Evolutionary conservation across 1,140 invertebrate genomes (phyloP).

Genomic region (Marisa cornuarietis): DNA sequence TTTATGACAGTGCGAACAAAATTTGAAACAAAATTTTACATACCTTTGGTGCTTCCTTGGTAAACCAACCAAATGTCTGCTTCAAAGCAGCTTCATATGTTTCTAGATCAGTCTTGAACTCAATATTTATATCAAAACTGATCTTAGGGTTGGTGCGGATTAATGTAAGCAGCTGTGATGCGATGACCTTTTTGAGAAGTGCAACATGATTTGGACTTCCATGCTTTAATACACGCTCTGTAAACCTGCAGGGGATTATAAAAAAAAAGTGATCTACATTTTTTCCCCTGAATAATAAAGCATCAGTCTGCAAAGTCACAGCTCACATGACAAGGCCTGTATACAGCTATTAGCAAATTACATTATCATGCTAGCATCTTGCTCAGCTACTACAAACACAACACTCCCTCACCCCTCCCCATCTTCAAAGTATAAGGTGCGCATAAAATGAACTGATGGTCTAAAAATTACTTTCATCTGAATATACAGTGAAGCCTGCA

Average conservation of each 20-base stretch:
- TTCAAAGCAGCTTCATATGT: slow-evolving; percentile 77
- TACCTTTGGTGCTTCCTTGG: slow-evolving; percentile 50
- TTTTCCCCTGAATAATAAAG: not conserved
- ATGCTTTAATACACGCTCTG: slow-evolving; percentile 79
- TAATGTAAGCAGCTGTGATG: slow-evolving; percentile 78
- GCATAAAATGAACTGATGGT: too few species aligned
- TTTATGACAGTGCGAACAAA: too few species aligned
- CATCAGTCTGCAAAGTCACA: not conserved
- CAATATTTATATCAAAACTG: slow-evolving; percentile 79
- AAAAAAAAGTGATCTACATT: not conserved
- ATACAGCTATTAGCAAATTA: too few species aligned
- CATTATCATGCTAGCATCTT: too few species aligned
- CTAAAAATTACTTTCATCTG: too few species aligned
- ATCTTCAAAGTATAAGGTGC: too few species aligned
- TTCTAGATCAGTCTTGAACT: slow-evolving; percentile 83
- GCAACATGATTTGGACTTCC: slow-evolving; percentile 86
- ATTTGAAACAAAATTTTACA: not conserved
- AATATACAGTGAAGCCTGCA: too few species aligned
- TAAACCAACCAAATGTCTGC: slow-evolving; percentile 65
- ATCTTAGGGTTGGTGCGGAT: slow-evolving; percentile 82
- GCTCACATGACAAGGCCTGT: too few species aligned
- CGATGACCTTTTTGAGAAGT: slow-evolving; percentile 80
- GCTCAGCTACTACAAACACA: too few species aligned
- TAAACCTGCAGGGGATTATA: slow-evolving; percentile 69
- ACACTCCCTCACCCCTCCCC: too few species aligned